Conservation (phyloP, 2,797 vertebrate species). For the Spondyliosoma cantharus region DNA sequence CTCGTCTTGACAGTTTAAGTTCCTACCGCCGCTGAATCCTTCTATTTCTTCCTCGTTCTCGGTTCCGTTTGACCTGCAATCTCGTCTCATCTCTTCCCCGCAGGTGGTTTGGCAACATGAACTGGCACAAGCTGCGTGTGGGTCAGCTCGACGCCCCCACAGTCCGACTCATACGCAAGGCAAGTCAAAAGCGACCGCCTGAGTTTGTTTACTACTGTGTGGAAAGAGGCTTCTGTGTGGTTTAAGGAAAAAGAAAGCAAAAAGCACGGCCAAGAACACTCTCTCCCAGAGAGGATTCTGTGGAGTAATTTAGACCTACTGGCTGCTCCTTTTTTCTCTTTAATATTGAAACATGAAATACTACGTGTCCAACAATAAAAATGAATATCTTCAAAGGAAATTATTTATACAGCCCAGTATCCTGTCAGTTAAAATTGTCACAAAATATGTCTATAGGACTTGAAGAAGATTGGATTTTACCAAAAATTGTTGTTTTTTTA, state of each 20-base stretch:
- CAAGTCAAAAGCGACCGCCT: conserved; percentile 39
- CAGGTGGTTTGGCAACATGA: conserved; percentile 87
- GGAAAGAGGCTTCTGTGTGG: neutral
- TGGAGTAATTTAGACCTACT: no score
- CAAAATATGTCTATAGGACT: no score
- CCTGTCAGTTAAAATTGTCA: no score
- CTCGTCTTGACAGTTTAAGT: conserved; percentile 3
- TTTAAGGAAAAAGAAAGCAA: neutral
- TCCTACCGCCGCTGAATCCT: neutral
- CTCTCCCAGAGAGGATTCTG: no score
- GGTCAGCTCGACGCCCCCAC: conserved; percentile 85
- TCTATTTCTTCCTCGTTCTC: neutral
- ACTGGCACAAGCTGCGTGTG: conserved; percentile 87
- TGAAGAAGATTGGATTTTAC: no score
- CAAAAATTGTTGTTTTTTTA: no score
- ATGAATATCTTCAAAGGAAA: no score
- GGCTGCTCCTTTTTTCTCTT: no score
- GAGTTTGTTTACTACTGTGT: neutral
- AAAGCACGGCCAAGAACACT: no score
- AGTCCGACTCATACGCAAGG: conserved; percentile 84
- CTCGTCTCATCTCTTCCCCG: neutral
- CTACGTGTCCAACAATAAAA: no score
- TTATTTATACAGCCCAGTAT: no score
- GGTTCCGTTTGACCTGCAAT: neutral
- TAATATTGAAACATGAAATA: no score